Conservation (phyloP, 2,113 vertebrate genomes). For the Cranoglanis bouderius region DNA sequence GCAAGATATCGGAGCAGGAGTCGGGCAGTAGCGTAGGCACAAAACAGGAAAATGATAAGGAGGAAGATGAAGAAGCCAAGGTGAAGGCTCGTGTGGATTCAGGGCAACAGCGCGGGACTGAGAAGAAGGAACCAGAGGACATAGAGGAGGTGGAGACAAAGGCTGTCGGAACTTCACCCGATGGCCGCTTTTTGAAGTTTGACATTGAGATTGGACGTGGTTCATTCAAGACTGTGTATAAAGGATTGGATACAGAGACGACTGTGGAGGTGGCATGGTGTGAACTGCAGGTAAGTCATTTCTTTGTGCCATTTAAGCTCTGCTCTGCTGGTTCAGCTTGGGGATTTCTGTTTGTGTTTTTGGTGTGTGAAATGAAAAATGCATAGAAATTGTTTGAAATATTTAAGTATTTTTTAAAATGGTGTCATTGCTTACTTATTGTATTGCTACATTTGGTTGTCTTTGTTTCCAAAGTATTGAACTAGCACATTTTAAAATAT, state of each 20-base stretch:
- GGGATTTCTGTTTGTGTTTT: neutral
- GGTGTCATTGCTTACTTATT: no score
- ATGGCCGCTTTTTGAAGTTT: slow-evolving; percentile 95
- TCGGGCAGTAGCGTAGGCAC: slow-evolving; percentile 56
- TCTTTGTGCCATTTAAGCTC: neutral
- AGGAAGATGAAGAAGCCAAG: slow-evolving; percentile 66
- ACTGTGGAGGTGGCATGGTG: slow-evolving; percentile 99
- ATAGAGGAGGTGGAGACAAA: slow-evolving; percentile 96
- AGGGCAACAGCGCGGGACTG: slow-evolving; percentile 72
- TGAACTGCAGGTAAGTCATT: slow-evolving; percentile 88
- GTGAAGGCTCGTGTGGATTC: slow-evolving; percentile 75
- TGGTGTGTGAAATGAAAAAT: neutral
- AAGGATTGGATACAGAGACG: slow-evolving; percentile 95
- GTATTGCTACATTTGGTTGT: neutral
- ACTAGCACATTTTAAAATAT: neutral
- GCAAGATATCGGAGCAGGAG: slow-evolving; percentile 60
- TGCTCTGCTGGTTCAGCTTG: neutral
- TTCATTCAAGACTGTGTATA: slow-evolving; percentile 98
- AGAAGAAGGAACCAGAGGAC: slow-evolving; percentile 83
- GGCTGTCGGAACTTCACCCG: slow-evolving; percentile 91
- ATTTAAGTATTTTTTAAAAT: neutral
- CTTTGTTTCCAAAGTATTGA: neutral
- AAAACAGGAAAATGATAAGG: slow-evolving; percentile 59
- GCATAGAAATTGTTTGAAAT: neutral
- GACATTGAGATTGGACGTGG: slow-evolving; percentile 98